Evolutionary conservation across 2,113 vertebrate species (phyloP), one percentile per base, ranked within the genome.

Genomic region (Caranx melampygus): DNA sequence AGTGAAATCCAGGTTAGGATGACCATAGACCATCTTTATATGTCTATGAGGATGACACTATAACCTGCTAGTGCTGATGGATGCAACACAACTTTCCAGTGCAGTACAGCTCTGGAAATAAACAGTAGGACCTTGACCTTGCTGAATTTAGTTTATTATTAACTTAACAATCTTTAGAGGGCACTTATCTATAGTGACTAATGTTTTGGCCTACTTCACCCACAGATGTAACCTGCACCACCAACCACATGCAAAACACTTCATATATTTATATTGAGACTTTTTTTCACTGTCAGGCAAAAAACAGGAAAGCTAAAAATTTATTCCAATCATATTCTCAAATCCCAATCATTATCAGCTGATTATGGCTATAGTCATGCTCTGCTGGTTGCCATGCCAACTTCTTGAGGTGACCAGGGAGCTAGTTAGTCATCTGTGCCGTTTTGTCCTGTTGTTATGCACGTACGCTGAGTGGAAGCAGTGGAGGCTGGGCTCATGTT

Each of bases 321-420:
- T 69, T 81, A 65, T 47, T 83, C 64, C 52, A 61, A 54, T 80
- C 37, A 26, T 26, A 26, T 26, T 26, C 26, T 26, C 26, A 26
- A 26, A 26, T 26, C 26, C 26, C 1, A 26, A 26, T 26, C 26
- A 26, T 26, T 26, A 26, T 49, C 34, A 37, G 33, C 57, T 61
- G 54, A 87, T 79, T 49, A 75, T 73, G 73, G 80, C 64, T 51
- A 58, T 66, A 67, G 81, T 75, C 74, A 65, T 64, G 80, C 72
- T 73, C 84, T 78, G 73, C 51, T 49, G 68, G 87, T 86, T 88
- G 75, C 77, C 69, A 79, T 89, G 86, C 40, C 77, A 81, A 88
- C 86, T 54, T 54, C 55, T 40, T 52, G 63, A 65, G 70, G 18
- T 68, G 85, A 67, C 74, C 67, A 76, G 70, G 44, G 54, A 74